Percentiles rank a stretch among this genome's conserved stretches.
These are phyloP conservation scores for Muntiacus muntjak DNA, from an alignment of 2,113 vertebrate genomes.

Conservation along the genomic window DNA sequence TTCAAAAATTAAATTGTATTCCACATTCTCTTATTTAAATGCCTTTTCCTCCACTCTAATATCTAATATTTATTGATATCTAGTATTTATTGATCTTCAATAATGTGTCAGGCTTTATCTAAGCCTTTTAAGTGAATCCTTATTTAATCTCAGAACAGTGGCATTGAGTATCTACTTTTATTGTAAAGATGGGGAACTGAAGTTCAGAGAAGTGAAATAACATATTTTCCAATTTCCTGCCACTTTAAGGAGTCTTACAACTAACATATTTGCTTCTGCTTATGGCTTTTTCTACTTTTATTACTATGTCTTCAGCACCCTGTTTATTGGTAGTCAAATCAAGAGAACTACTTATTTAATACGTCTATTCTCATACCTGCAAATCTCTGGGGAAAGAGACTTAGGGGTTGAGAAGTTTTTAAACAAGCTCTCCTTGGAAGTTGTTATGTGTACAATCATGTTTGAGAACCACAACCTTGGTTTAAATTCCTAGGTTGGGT, in stretches of 20 bases:
- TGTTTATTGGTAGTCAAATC: constrained; percentile 5
- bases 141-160: not conserved
- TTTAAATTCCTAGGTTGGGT: not conserved
- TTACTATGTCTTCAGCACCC: not conserved
- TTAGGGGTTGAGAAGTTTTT: not conserved
- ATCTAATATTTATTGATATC: not conserved
- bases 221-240: not conserved
- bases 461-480: not conserved
- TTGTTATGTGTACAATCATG: not conserved
- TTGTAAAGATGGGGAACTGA: not conserved
- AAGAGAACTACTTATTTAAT: not conserved
- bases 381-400: not conserved
- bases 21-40: not conserved
- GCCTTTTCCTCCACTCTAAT: not conserved
- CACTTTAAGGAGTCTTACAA: not conserved
- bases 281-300: not conserved
- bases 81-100: not conserved
- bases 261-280: not conserved
- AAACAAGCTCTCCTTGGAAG: not conserved
- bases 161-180: not conserved
- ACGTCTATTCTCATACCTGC: not conserved
- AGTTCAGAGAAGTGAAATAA: not conserved
- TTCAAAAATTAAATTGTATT: not conserved
- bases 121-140: not conserved
- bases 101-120: not conserved